A percentile compares a stretch with the other conserved stretches of the same genome.
Conservation (phyloP, 2,888 invertebrate genomes). For the Dexiosoma caninum region DNA sequence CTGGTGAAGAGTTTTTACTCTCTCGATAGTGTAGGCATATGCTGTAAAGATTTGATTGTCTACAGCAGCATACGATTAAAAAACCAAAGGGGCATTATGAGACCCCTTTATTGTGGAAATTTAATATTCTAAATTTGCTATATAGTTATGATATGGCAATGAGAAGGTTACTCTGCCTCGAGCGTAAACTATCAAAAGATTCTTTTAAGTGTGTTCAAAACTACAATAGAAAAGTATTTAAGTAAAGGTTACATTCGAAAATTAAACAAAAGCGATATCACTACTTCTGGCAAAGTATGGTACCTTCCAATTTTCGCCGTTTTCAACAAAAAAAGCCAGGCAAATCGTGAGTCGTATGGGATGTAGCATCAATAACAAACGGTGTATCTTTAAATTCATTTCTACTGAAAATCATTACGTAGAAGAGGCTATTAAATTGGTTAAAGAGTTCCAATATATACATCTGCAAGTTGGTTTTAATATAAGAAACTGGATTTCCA, state of each 20-base stretch:
- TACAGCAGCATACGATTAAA: not conserved
- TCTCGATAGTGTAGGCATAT: constrained; percentile 38
- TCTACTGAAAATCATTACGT: constrained; percentile 52
- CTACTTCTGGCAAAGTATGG: too few relatives aligned
- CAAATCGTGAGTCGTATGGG: too few relatives aligned
- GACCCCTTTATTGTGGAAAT: constrained; percentile 5
- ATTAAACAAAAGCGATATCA: too few relatives aligned
- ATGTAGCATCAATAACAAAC: too few relatives aligned
- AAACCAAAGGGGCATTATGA: constrained; percentile 13
- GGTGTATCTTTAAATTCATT: too few relatives aligned
- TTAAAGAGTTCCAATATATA: not conserved
- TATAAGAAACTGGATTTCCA: constrained; percentile 43
- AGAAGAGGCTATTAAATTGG: constrained; percentile 30
- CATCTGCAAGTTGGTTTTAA: constrained; percentile 41
- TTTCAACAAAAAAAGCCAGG: too few relatives aligned
- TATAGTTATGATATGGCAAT: not conserved
- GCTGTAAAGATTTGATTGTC: constrained; percentile 16
- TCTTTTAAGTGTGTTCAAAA: not conserved
- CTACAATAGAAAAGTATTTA: not conserved
- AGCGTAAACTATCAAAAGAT: not conserved
- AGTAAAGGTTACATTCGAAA: too few relatives aligned
- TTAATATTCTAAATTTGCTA: not conserved
- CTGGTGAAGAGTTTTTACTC: too few relatives aligned
- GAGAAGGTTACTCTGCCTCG: not conserved
- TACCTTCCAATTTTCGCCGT: too few relatives aligned